Percentiles rank a stretch among this genome's conserved stretches.
These are phyloP conservation scores for Columba livia DNA, from an alignment of 2,113 vertebrate species.

Conservation along the genomic window DNA sequence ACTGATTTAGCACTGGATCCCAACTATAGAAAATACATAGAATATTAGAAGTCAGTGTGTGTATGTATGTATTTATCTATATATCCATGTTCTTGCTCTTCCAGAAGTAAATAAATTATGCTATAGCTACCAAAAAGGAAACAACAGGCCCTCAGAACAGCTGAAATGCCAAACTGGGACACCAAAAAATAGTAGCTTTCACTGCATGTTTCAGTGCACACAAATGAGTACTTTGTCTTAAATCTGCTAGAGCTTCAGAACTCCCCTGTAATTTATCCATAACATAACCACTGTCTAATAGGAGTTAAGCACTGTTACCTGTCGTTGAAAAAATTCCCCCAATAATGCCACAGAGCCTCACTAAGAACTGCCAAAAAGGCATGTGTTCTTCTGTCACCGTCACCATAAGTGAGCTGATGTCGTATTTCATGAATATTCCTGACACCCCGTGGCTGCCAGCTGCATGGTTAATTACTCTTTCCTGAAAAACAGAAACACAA, in stretches of 20 bases:
- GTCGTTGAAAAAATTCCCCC: slow-evolving; percentile 98
- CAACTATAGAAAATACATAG: not conserved
- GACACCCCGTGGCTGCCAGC: slow-evolving; percentile 96
- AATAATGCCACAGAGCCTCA: slow-evolving; percentile 94
- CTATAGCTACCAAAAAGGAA: not conserved
- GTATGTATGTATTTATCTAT: not conserved
- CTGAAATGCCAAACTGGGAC: not conserved
- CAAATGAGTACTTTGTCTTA: not conserved
- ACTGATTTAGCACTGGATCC: not conserved
- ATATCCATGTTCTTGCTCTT: not conserved
- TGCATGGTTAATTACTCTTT: slow-evolving; percentile 93
- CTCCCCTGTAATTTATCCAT: not conserved
- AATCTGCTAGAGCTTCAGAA: not conserved
- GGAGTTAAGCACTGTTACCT: slow-evolving; percentile 69
- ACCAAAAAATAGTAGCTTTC: not conserved
- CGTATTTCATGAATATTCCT: slow-evolving; percentile 98
- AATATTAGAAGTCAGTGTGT: not conserved
- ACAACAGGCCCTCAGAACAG: not conserved
- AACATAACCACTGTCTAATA: not conserved
- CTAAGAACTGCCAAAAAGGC: slow-evolving; percentile 97
- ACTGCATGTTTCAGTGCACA: not conserved
- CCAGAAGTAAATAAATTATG: not conserved
- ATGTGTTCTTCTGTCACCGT: slow-evolving; percentile 96
- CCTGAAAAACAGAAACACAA: slow-evolving; percentile 71
- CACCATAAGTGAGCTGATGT: slow-evolving; percentile 97